Evolutionary conservation across 2,113 vertebrate genomes (phyloP), one percentile per base, ranked within the genome.

Genomic region (Cyanoramphus novaezelandiae): DNA sequence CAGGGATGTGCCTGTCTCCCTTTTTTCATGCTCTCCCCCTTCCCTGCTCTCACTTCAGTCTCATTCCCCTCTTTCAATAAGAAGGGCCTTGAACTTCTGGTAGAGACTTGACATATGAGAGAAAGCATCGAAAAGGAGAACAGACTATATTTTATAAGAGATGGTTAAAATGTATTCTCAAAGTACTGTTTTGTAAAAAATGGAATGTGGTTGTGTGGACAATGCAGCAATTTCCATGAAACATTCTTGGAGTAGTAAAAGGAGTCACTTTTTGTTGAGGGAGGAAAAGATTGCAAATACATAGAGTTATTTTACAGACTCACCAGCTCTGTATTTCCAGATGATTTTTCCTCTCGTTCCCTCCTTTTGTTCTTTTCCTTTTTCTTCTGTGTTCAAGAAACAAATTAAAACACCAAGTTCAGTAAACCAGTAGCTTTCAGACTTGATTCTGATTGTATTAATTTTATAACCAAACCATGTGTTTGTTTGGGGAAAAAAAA

Each of bases 71-170:
- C 81, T 81, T 67, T 87, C 79, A 68, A 4, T 28, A 20, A 64
- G 44, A 87, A 89, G 49, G 67, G 52, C 95, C 96, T 92, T 95
- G 92, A 92, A 84, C 83, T 95, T 53, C 52, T 88, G 72, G 77
- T 68, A 59, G 28, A 62, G 85, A 55, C 12, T 50, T 95, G 92
- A 96, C 86, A 46, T 76, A 82, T 53, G 70, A 92, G 44, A 49
- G 57, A 52, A 91, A 65, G 57, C 80, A 60, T 0, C 52, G 88
- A 65, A 79, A 89, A 91, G 41, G 57, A 88, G 88, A 89, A 74
- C 92, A 70, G 28, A 7, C 17, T 44, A 0, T 77, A 19, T 92
- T 90, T 94, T 82, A 86, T 76, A 59, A 91, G 52, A 1, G 29
- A 86, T 79, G 49, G 80, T 82, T 91, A 75, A 89, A 96, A 92